phyloP scores from a whole-genome alignment of 2,797 vertebrate species.

The Catostomus latipinnis region DNA sequence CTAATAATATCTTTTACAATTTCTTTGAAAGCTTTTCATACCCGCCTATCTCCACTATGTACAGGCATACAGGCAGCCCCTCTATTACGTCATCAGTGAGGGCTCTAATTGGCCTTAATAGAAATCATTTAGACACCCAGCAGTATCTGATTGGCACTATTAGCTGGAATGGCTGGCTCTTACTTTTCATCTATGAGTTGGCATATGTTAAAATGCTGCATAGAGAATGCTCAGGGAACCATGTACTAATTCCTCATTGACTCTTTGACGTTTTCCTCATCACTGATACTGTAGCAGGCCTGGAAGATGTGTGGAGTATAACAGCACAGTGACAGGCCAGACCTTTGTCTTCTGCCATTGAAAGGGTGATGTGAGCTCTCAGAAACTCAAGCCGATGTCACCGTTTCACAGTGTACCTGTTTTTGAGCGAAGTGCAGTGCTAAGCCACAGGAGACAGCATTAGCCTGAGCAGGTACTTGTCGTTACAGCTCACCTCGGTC shows the following conservation, averaged over 20 bases:
- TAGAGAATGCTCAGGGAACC: conserved; percentile 80
- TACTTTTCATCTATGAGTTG: conserved; percentile 71
- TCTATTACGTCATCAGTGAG: conserved; percentile 71
- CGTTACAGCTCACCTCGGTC: conserved; percentile 83
- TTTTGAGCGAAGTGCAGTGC: conserved; percentile 77
- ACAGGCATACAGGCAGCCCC: conserved; percentile 50
- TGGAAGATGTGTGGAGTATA: conserved; percentile 65
- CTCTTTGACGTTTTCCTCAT: conserved; percentile 75
- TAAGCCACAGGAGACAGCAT: conserved; percentile 75
- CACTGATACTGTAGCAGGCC: conserved; percentile 69
- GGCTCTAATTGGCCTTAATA: conserved; percentile 79
- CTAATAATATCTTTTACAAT: not conserved
- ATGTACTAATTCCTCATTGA: conserved; percentile 84
- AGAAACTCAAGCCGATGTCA: conserved; percentile 79
- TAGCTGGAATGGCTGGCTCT: conserved; percentile 68
- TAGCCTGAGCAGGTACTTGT: conserved; percentile 76
- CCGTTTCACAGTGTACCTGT: conserved; percentile 76
- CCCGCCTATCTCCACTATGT: conserved; percentile 34
- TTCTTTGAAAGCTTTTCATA: not conserved
- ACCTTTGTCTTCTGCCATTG: conserved; percentile 65
- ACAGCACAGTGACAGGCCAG: conserved; percentile 63
- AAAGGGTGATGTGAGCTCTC: conserved; percentile 74
- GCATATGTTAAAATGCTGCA: conserved; percentile 63
- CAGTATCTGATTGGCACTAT: conserved; percentile 75
- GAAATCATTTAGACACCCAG: conserved; percentile 77